Percentiles rank a stretch among this genome's conserved stretches.
Evolutionary conservation across 2,113 vertebrate genomes (phyloP).

Genomic region (Sinocyclocheilus anshuiensis): DNA sequence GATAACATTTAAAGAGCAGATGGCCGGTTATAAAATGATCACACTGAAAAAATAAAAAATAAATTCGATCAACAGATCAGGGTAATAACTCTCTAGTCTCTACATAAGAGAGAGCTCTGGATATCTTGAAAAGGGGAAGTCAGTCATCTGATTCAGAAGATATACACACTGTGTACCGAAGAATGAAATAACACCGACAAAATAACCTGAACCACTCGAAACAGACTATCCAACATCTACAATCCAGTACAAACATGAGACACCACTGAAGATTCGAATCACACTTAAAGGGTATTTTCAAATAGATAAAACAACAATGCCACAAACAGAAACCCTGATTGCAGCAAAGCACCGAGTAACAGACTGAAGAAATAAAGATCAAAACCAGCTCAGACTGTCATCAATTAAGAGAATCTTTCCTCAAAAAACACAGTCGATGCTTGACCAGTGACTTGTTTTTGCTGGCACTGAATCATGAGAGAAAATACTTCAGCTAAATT

Average conservation of each 20-base stretch:
- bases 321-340: not conserved
- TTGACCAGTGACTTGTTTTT: not conserved
- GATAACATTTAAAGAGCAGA: not conserved
- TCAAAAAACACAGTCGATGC: not conserved
- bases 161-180: constrained; percentile 4
- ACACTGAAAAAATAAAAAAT: not conserved
- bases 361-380: not conserved
- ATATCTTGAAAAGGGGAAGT: not conserved
- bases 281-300: too few relatives aligned
- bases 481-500: not conserved
- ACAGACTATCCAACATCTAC: not conserved
- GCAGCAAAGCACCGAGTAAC: not conserved
- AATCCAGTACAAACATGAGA: not conserved
- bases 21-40: not conserved
- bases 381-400: not conserved
- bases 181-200: not conserved
- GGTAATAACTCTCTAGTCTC: not conserved
- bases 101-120: not conserved
- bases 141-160: constrained; percentile 21
- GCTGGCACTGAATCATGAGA: not conserved
- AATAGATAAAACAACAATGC: too few relatives aligned
- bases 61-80: not conserved
- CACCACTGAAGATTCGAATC: too few relatives aligned
- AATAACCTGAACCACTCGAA: not conserved
- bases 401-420: not conserved